Evolutionary conservation across 2,888 invertebrate species (phyloP), one percentile per base, ranked within the genome.

Genomic region (Dysmachus trigonus): DNA sequence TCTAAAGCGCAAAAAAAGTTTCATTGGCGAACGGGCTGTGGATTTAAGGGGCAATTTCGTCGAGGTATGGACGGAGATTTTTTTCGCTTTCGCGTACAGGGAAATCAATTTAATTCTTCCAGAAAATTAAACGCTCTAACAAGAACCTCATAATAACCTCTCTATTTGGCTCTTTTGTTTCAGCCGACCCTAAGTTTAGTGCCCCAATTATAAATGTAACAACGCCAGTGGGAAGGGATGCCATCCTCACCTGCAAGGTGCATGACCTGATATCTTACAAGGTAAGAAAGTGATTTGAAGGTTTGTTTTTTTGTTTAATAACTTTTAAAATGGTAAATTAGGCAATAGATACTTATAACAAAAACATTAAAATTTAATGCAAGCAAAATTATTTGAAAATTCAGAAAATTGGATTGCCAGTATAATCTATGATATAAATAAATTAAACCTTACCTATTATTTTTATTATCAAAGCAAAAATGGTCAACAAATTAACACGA

Each of bases 191-290:
- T 8, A 95, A 95, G 89, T 97, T 97, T 93, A 95, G 95, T 90
- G 95, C 95, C 86, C 96, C 96, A 84, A 96, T 97, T 90, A 93
- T 94, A 88, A 97, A 97, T 93, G 95, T 96, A 89, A 97, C 97
- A 7, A 95, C 95, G 10, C 95, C 97, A 15, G 95, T 97, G 85
- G 97, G 97, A 73, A 94, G 97, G 87, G 97, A 97, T 92, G 97
- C 97, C 6, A 94, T 95, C 83, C 93, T 97, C 83, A 95, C 95
- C 79, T 97, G 97, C 91, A 93, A 95, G 82, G 97, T 97, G 8
- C 95, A 97, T 91, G 96, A 97, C 92, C 94, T 97, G 87, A 95
- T 95, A 86, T 93, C 95, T 22, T 97, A 95, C 91, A 97, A 97
- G 95, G 97, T 97, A 93, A 91, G 91, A 89, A 27, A 15, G 13